A percentile compares a stretch with the other conserved stretches of the same genome.
Evolutionary conservation across 2,113 vertebrate genomes (phyloP).

Genomic region (Cynopterus brachyotis): DNA sequence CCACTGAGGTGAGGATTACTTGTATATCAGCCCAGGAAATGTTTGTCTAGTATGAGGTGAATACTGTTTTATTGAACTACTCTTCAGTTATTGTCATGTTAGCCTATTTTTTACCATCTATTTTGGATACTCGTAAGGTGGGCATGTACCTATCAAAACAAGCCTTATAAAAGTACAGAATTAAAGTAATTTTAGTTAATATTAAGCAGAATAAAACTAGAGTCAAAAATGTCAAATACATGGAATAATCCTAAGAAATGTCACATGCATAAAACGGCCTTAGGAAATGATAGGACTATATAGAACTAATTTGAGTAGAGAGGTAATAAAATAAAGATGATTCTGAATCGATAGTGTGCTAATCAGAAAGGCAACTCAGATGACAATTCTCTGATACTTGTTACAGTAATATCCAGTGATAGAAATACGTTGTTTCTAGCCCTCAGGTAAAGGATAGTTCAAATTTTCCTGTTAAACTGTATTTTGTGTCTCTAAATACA

Average conservation of each 20-base stretch:
- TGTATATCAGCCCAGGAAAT: background rate
- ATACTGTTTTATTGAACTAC: rapidly evolving
- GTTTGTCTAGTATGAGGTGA: background rate
- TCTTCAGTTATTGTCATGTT: background rate
- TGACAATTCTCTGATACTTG: background rate
- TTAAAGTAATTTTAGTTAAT: background rate
- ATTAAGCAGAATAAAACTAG: background rate
- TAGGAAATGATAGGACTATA: background rate
- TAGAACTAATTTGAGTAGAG: background rate
- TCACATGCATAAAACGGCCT: background rate
- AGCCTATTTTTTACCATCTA: background rate
- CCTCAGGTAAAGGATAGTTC: background rate
- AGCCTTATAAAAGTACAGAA: background rate
- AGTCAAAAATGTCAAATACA: background rate
- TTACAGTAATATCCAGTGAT: background rate
- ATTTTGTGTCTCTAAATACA: background rate
- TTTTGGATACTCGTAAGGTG: background rate
- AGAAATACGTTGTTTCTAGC: background rate
- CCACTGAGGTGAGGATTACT: background rate
- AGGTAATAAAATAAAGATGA: background rate
- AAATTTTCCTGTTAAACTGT: background rate
- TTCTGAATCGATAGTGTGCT: background rate
- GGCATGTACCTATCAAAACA: background rate
- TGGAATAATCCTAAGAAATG: background rate
- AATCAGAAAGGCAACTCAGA: background rate